Base-by-base conservation (phyloP, 2,888 invertebrate species). In the Dusona sp. region DNA sequence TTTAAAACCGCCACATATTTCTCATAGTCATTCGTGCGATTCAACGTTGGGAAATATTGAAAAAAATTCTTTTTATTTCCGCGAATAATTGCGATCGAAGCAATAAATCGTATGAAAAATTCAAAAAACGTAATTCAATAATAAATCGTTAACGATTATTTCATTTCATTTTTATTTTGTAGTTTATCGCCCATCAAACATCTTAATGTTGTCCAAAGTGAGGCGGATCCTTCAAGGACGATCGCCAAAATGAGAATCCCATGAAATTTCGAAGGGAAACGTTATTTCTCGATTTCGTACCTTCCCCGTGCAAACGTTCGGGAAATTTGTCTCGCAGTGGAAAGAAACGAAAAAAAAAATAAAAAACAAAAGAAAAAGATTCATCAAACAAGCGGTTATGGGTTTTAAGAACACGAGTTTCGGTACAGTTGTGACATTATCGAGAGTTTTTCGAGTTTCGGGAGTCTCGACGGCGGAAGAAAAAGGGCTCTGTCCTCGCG, bases 331-430 rank as follows among this genome's bases (percentile, higher is more conserved):
- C 38, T 4, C 61, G 29, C 22, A 42, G 73, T 54, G 74, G 42
- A 73, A 65, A 68, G 29, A 74, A 67, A 65, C 36, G 51, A 51
- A 73, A 16, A 61, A 33, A 48, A 65, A 45, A 45, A 33, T 4
- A 54, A 36, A 45, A 64, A 57, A 51, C 13, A 8, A n/a, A 64
- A 65, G n/a, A 36, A 73, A 57, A 22, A 25, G 9, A 48, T 48
- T 48, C 68, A 77, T 72, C 45, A 45, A 86, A 77, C 77, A 33
- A 77, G 89, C 90, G 91, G 93, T 92, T 90, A 95, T 95, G 95
- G 95, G 95, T 94, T 94, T 95, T 93, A 94, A 94, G 91, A 95
- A 95, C 92, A 95, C 95, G 91, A 95, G 95, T 94, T 95, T 95
- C 93, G 94, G 94, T 91, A 92, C 95, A 91, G 94, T 95, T 91